These are phyloP conservation scores for Nanorana parkeri DNA, from an alignment of 2,113 vertebrate species.

Conservation along the genomic window DNA sequence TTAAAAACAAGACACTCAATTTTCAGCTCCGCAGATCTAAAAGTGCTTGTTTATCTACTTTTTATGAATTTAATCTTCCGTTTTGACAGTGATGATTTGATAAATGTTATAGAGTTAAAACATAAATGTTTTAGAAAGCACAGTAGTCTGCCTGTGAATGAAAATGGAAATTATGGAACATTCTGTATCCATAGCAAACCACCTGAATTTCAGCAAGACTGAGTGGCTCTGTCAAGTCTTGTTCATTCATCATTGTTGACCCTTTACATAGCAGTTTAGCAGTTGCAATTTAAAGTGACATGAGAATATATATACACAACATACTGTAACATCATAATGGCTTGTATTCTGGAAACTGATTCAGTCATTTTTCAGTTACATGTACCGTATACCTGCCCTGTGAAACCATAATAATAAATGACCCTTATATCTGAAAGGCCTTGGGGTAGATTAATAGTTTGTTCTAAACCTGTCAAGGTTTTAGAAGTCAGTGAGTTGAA, in stretches of 20 bases:
- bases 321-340: background rate
- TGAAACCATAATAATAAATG: too few species aligned
- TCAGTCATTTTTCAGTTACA: background rate
- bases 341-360: background rate
- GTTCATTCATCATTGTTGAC: background rate
- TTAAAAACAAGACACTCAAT: constrained; percentile 11
- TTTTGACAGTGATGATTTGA: constrained; percentile 14
- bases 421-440: too few species aligned
- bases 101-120: constrained; percentile 14
- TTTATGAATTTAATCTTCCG: constrained; percentile 6
- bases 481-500: too few species aligned
- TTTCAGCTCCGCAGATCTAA: constrained; percentile 6
- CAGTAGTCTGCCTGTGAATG: background rate
- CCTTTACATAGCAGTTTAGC: background rate
- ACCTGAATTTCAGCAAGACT: constrained; percentile 12
- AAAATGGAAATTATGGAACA: background rate
- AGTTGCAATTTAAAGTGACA: background rate
- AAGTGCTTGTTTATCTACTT: constrained; percentile 5
- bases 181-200: constrained; percentile 28
- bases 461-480: too few species aligned
- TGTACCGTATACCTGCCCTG: too few species aligned
- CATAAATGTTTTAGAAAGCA: constrained; percentile 24
- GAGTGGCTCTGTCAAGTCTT: background rate
- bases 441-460: too few species aligned
- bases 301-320: background rate